Evolutionary conservation across 2,888 invertebrate genomes (phyloP).

Genomic region (Dicycla oo): DNA sequence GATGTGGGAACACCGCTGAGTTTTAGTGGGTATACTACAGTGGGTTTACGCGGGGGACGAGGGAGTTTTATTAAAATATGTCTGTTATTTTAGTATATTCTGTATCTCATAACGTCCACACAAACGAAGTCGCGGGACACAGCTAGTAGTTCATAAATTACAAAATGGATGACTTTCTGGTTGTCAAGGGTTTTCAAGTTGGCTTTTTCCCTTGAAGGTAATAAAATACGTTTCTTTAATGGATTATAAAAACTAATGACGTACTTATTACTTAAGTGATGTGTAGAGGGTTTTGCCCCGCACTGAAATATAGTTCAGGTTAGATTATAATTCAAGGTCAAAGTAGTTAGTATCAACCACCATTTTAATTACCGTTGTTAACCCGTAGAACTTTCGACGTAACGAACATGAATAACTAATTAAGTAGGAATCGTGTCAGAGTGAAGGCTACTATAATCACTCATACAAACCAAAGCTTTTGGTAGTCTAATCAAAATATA

Average conservation of each 20-base stretch:
- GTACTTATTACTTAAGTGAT: background rate
- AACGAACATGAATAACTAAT: slow-evolving; percentile 26
- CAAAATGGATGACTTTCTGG: background rate
- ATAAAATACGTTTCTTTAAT: slow-evolving; percentile 14
- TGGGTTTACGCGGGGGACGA: no score
- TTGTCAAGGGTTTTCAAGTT: background rate
- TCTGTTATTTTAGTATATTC: background rate
- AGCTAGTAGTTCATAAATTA: background rate
- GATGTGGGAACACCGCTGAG: no score
- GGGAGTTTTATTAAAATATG: no score
- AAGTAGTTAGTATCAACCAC: slow-evolving; percentile 15
- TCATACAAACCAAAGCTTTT: no score
- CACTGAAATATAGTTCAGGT: slow-evolving; percentile 13
- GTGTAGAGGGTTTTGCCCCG: background rate
- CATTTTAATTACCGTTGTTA: slow-evolving; percentile 46
- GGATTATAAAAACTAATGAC: slow-evolving; percentile 12
- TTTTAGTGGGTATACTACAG: no score
- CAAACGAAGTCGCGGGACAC: no score
- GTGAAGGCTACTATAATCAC: slow-evolving; percentile 1
- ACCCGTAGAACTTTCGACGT: slow-evolving; percentile 45
- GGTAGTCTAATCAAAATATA: no score
- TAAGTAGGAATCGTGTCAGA: background rate
- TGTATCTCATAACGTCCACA: no score
- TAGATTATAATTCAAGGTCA: slow-evolving; percentile 33
- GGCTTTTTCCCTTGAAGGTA: background rate